Evolutionary conservation across 2,113 vertebrate genomes (phyloP).

Genomic region (Sinocyclocheilus grahami): DNA sequence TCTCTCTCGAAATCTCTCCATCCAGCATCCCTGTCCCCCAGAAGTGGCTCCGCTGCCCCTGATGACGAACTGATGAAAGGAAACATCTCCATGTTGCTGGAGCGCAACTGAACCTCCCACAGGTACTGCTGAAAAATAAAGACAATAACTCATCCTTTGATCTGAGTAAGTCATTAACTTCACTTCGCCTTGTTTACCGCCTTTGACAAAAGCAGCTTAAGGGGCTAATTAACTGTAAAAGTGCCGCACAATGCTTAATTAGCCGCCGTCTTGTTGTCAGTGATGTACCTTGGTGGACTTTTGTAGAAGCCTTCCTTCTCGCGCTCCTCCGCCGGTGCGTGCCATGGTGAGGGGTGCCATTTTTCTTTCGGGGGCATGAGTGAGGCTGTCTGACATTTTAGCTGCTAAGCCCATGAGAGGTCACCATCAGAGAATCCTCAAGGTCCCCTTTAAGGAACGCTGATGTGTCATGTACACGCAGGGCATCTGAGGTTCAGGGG

Average conservation of each 20-base stretch:
- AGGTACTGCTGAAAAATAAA: slow-evolving; percentile 43
- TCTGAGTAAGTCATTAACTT: slow-evolving; percentile 58
- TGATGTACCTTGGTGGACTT: slow-evolving; percentile 58
- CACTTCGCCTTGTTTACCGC: slow-evolving; percentile 60
- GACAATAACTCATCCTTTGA: slow-evolving; percentile 56
- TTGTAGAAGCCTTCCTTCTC: slow-evolving; percentile 14
- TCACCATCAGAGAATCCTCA: slow-evolving; percentile 17
- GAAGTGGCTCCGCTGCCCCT: slow-evolving; percentile 44
- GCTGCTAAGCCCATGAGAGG: slow-evolving; percentile 25
- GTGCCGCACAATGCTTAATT: slow-evolving; percentile 59
- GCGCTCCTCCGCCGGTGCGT: neutral
- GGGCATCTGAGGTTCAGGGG: slow-evolving; percentile 33
- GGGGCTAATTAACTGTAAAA: slow-evolving; percentile 63
- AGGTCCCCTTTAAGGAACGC: slow-evolving; percentile 1
- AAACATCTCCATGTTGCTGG: slow-evolving; percentile 38
- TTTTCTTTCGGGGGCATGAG: slow-evolving; percentile 8
- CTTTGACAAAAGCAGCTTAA: slow-evolving; percentile 59
- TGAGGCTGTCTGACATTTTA: slow-evolving; percentile 40
- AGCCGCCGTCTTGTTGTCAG: slow-evolving; percentile 43
- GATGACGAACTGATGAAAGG: slow-evolving; percentile 51
- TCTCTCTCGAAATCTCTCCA: slow-evolving; percentile 4
- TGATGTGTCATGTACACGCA: neutral
- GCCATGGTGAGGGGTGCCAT: slow-evolving; percentile 5
- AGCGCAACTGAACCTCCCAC: slow-evolving; percentile 51
- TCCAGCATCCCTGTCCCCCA: slow-evolving; percentile 32